Evolutionary conservation across 2,113 vertebrate species (phyloP).

Genomic region (Urocolius indicus): DNA sequence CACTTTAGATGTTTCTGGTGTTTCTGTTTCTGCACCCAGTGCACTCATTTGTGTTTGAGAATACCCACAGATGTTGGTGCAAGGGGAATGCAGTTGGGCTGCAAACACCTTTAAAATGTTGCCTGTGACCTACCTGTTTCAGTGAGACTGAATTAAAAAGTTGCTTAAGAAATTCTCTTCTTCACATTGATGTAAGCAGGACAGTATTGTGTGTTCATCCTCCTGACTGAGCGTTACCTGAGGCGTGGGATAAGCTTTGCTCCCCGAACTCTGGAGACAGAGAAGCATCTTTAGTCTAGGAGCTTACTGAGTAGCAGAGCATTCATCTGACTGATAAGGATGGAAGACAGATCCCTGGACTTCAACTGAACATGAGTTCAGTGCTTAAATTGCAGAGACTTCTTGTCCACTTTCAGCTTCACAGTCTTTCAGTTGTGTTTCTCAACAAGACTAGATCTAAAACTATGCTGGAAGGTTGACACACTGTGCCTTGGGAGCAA

Average conservation of each 20-base stretch:
- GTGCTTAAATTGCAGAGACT: neutral
- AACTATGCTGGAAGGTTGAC: fast-evolving
- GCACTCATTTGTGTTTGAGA: neutral
- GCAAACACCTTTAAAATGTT: neutral
- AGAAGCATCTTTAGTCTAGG: neutral
- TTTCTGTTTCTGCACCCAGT: fast-evolving
- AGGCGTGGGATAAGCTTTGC: neutral
- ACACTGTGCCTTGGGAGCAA: neutral
- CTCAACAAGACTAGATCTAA: neutral
- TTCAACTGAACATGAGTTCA: neutral
- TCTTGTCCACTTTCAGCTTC: neutral
- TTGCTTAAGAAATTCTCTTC: neutral
- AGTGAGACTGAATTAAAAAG: neutral
- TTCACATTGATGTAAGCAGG: neutral
- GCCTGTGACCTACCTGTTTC: neutral
- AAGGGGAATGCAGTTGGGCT: neutral
- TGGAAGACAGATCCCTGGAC: neutral
- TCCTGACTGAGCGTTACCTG: no score
- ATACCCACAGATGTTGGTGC: neutral
- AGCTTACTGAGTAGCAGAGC: neutral
- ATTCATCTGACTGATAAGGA: neutral
- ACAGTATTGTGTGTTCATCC: fast-evolving
- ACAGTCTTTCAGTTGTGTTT: neutral
- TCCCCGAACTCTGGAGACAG: neutral
- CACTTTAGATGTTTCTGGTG: fast-evolving